phyloP scores from a whole-genome alignment of 2,113 vertebrate species.

The Urocitellus parryii region DNA sequence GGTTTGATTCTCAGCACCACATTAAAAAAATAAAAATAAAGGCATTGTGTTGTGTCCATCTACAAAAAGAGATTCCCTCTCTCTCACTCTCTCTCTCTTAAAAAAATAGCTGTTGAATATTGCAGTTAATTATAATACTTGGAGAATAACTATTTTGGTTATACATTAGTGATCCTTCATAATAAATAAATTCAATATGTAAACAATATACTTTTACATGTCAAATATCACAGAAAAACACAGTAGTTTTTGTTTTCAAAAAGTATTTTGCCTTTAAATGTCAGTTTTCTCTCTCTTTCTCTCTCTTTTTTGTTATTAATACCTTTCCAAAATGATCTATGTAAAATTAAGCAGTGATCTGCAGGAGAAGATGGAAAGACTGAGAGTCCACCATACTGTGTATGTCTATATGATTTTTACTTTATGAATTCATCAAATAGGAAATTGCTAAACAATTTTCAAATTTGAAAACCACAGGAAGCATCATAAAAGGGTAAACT shows the following conservation, averaged over 20 bases:
- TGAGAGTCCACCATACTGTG: too few relatives aligned
- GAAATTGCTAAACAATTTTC: slow-evolving; percentile 24
- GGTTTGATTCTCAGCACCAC: too few relatives aligned
- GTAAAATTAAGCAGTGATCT: too few relatives aligned
- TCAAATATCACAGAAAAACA: not conserved
- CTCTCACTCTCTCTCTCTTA: too few relatives aligned
- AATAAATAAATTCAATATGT: not conserved
- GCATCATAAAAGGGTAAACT: not conserved
- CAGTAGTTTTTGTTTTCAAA: not conserved
- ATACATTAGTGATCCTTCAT: slow-evolving; percentile 1
- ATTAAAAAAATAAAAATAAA: too few relatives aligned
- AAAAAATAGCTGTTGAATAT: not conserved
- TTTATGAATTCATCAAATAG: too few relatives aligned
- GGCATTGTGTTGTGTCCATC: too few relatives aligned
- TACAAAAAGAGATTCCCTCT: too few relatives aligned
- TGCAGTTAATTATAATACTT: not conserved
- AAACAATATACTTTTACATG: not conserved
- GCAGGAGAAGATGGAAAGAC: too few relatives aligned
- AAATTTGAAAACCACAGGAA: slow-evolving; percentile 46
- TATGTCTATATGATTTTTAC: too few relatives aligned
- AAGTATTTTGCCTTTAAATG: not conserved
- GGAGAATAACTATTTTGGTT: not conserved
- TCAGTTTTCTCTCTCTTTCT: not conserved
- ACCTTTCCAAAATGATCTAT: too few relatives aligned
- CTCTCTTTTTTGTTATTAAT: not conserved